These are phyloP conservation scores for Caerostris darwini DNA, from an alignment of 1,140 invertebrate species.

Conservation along the genomic window DNA sequence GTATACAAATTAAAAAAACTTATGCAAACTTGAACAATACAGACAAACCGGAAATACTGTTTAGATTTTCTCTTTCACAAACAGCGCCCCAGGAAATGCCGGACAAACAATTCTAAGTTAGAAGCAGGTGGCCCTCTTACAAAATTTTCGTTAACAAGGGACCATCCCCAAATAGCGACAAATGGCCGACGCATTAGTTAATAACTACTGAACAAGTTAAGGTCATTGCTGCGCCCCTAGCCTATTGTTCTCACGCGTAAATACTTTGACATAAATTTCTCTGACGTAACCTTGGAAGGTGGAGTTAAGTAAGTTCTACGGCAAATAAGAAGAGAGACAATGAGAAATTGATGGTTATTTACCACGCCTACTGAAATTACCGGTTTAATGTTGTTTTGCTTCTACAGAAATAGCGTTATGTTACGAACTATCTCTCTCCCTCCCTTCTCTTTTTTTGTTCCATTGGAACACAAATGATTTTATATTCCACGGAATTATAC, in stretches of 20 bases:
- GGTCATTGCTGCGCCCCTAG: conserved; percentile 51
- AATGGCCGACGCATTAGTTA: conserved; percentile 11
- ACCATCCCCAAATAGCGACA: conserved; percentile 10
- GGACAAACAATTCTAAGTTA: neutral
- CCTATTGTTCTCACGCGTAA: conserved; percentile 63
- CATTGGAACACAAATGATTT: neutral
- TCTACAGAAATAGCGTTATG: neutral
- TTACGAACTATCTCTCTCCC: neutral
- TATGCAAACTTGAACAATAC: neutral
- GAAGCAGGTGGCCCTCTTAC: neutral
- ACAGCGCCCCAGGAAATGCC: neutral
- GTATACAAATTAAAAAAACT: no score
- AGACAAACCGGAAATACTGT: neutral
- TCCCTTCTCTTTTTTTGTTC: neutral
- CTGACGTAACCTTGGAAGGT: conserved; percentile 75
- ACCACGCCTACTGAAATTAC: conserved; percentile 68
- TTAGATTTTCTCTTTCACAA: neutral
- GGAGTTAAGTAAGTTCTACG: conserved; percentile 54
- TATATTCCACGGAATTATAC: conserved; percentile 3
- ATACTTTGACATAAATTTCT: conserved; percentile 72
- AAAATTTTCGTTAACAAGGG: conserved; percentile 6
- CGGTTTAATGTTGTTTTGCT: conserved; percentile 50
- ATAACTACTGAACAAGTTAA: conserved; percentile 37
- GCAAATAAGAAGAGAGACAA: conserved; percentile 61
- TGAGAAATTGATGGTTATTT: conserved; percentile 55